phyloP scores from a whole-genome alignment of 2,888 invertebrate species.

The Elegia similella region DNA sequence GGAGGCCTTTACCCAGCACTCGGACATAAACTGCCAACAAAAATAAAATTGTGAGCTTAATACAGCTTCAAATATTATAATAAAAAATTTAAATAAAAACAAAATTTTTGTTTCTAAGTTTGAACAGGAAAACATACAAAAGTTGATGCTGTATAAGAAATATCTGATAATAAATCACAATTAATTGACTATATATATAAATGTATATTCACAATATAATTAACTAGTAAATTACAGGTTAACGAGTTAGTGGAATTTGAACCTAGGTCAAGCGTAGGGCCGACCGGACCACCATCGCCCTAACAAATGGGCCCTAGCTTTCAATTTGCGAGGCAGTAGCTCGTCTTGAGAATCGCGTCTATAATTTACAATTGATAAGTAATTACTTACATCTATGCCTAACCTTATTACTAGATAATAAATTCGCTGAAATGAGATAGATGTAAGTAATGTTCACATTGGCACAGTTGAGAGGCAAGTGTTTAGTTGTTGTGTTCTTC shows the following conservation, averaged over 20 bases:
- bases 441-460: conserved; percentile 22
- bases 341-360: conserved; percentile 17
- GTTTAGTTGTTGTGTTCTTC: too few relatives aligned
- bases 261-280: background rate
- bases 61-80: too few relatives aligned
- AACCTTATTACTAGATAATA: conserved; percentile 9
- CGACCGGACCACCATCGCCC: background rate
- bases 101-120: too few relatives aligned
- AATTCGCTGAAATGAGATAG: conserved; percentile 26
- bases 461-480: background rate
- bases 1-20: too few relatives aligned
- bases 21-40: too few relatives aligned
- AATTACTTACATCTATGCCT: background rate
- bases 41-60: too few relatives aligned
- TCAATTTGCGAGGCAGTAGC: conserved; percentile 19
- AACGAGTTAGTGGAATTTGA: background rate
- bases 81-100: too few relatives aligned
- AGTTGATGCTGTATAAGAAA: too few relatives aligned
- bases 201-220: background rate
- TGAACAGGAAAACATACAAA: too few relatives aligned
- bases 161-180: too few relatives aligned
- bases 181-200: too few relatives aligned
- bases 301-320: background rate
- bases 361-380: background rate
- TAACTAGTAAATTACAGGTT: background rate